Conservation (phyloP, 2,113 vertebrate species). For the Cryptomyrus ogoouensis region DNA sequence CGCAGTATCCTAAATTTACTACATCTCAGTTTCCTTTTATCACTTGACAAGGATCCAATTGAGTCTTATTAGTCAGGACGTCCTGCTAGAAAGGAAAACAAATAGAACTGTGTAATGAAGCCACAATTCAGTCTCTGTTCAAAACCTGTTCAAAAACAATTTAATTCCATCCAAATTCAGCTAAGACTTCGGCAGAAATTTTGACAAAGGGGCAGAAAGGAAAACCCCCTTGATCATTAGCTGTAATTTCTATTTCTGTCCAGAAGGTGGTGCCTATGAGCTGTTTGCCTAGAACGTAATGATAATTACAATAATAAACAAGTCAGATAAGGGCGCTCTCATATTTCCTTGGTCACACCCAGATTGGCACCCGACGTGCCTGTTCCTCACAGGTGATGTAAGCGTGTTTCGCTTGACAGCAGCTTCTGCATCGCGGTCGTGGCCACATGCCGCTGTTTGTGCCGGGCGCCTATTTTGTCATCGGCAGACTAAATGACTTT, state of each 20-base stretch:
- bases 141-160: not conserved
- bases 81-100: not conserved
- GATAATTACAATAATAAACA: not conserved
- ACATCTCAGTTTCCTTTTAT: not conserved
- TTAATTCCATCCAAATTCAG: not conserved
- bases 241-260: conserved; percentile 25
- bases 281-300: not conserved
- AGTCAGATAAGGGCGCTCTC: not conserved
- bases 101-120: not conserved
- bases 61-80: not conserved
- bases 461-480: not conserved
- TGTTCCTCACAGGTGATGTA: not conserved
- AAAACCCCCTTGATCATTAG: not conserved
- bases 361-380: not conserved
- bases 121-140: not conserved
- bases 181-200: not conserved
- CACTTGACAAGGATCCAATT: not conserved
- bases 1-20: not conserved
- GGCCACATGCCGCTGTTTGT: not conserved
- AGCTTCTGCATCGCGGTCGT: not conserved
- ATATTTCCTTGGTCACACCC: not conserved
- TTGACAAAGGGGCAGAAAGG: not conserved
- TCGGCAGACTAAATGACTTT: not conserved
- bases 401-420: not conserved
- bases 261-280: conserved; percentile 51